A percentile compares a stretch with the other conserved stretches of the same genome.
These are phyloP conservation scores for Butorides virescens DNA, from an alignment of 2,113 vertebrate species.

Conservation along the genomic window DNA sequence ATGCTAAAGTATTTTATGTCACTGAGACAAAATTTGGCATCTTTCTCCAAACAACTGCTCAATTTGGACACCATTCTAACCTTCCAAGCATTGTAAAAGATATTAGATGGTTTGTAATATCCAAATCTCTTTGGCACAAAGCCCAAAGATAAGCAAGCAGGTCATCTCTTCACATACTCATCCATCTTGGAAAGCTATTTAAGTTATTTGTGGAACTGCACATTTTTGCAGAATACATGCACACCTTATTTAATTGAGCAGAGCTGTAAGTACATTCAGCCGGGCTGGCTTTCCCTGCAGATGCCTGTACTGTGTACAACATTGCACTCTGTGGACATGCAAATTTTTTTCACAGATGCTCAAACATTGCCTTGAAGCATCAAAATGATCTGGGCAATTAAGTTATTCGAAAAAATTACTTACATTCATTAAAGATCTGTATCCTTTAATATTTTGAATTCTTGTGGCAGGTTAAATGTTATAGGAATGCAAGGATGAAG, in stretches of 20 bases:
- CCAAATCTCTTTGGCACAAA: neutral
- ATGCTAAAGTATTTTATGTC: neutral
- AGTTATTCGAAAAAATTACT: neutral
- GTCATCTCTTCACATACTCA: neutral
- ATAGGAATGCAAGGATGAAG: neutral
- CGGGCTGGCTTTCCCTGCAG: neutral
- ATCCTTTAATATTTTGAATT: neutral
- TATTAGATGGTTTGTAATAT: neutral
- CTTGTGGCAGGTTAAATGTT: neutral
- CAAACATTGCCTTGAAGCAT: neutral
- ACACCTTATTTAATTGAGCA: neutral
- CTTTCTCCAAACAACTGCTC: neutral
- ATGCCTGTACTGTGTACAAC: neutral
- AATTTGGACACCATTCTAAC: neutral
- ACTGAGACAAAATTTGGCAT: neutral
- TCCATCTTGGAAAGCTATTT: neutral
- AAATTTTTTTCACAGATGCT: constrained; percentile 33
- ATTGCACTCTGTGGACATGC: neutral
- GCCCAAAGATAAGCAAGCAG: neutral
- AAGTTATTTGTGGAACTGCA: neutral
- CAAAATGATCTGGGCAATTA: constrained; percentile 19
- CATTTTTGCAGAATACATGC: neutral
- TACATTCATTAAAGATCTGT: neutral
- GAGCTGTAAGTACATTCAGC: neutral
- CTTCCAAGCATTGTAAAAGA: neutral